Evolutionary conservation across 1,140 invertebrate genomes (phyloP).

Genomic region (Centruroides vittatus): DNA sequence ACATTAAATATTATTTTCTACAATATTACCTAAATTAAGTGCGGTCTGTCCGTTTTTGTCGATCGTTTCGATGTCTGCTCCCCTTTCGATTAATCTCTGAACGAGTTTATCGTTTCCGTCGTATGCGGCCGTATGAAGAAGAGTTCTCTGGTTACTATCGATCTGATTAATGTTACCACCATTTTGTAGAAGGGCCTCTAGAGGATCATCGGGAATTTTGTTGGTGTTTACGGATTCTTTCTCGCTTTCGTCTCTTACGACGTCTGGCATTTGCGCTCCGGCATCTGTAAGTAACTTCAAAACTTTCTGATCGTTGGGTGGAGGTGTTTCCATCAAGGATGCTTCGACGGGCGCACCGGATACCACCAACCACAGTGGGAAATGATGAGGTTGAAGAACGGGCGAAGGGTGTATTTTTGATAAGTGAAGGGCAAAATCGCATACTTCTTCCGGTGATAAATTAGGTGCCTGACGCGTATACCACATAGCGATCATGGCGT

Average conservation of each 20-base stretch:
- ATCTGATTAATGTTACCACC: slow-evolving; percentile 22
- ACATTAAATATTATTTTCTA: neutral
- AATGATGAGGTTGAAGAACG: slow-evolving; percentile 31
- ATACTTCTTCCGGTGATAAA: slow-evolving; percentile 36
- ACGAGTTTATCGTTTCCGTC: slow-evolving; percentile 52
- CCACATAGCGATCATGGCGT: slow-evolving; percentile 74
- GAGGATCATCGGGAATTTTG: slow-evolving; percentile 14
- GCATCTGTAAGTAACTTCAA: slow-evolving; percentile 48
- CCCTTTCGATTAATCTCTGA: slow-evolving; percentile 42
- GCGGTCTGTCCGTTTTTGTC: slow-evolving; percentile 67
- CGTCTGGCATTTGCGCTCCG: slow-evolving; percentile 35
- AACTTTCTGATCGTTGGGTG: slow-evolving; percentile 43
- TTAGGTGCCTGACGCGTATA: slow-evolving; percentile 40
- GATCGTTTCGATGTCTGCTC: slow-evolving; percentile 42
- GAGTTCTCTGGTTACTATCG: slow-evolving; percentile 46
- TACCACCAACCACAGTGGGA: slow-evolving; percentile 34
- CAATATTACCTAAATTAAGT: slow-evolving; percentile 42
- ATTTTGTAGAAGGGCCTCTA: slow-evolving; percentile 14
- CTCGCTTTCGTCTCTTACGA: slow-evolving; percentile 11
- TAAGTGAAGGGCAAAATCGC: slow-evolving; percentile 41
- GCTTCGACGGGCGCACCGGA: slow-evolving; percentile 27
- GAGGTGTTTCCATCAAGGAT: slow-evolving; percentile 9
- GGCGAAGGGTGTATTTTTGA: slow-evolving; percentile 28
- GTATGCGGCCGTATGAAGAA: slow-evolving; percentile 56
- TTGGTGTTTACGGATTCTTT: slow-evolving; percentile 4